Conservation (phyloP, 2,888 invertebrate species). For the Monochamus alternatus region DNA sequence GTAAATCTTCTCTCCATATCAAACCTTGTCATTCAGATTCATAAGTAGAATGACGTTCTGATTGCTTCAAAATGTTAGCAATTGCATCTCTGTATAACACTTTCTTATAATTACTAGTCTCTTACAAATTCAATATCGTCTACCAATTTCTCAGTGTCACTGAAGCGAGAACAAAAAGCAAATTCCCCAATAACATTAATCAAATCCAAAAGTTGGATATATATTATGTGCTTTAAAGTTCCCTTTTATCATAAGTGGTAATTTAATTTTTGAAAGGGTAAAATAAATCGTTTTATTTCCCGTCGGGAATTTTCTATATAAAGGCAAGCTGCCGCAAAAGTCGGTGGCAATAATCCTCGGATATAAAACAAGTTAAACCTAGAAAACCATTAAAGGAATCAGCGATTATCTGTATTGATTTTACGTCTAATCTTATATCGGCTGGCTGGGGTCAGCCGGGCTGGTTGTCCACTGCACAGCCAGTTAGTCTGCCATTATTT, state of each 20-base stretch:
- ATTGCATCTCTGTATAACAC: no score
- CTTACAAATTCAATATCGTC: no score
- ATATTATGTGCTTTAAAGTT: slow-evolving; percentile 27
- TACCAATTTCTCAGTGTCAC: no score
- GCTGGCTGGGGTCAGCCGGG: slow-evolving; percentile 46
- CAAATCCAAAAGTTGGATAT: slow-evolving; percentile 13
- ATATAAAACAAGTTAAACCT: slow-evolving; percentile 61
- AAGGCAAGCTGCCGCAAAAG: slow-evolving; percentile 52
- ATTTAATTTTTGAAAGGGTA: slow-evolving; percentile 45
- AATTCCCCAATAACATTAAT: slow-evolving; percentile 19
- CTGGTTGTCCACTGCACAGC: slow-evolving; percentile 49
- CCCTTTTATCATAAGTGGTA: slow-evolving; percentile 40
- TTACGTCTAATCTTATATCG: slow-evolving; percentile 64
- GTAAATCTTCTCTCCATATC: no score
- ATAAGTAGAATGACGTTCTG: no score
- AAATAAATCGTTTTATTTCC: slow-evolving; percentile 48
- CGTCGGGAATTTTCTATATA: slow-evolving; percentile 52
- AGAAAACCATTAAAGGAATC: slow-evolving; percentile 67
- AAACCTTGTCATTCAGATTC: no score
- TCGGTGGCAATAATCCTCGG: slow-evolving; percentile 56
- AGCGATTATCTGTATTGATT: slow-evolving; percentile 68
- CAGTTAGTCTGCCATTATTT: slow-evolving; percentile 56
- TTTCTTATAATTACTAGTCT: no score
- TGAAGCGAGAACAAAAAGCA: not conserved
- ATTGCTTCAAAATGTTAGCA: no score